Conservation (phyloP, 2,113 vertebrate species). For the Leptosomus discolor region DNA sequence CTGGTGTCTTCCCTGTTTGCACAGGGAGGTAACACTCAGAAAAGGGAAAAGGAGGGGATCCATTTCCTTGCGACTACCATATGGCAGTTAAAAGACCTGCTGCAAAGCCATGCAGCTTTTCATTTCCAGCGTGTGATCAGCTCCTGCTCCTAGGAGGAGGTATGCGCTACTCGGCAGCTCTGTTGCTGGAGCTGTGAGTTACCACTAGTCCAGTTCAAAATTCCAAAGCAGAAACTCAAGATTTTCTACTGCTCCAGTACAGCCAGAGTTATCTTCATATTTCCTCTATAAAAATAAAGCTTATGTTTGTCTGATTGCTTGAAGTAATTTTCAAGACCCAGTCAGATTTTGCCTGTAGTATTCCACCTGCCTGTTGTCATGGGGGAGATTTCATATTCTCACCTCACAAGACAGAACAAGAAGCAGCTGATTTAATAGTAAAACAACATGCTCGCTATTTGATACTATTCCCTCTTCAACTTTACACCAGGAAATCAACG, state of each 20-base stretch:
- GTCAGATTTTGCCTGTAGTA: neutral
- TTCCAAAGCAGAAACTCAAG: neutral
- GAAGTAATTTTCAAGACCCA: neutral
- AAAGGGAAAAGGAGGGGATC: neutral
- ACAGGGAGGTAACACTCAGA: neutral
- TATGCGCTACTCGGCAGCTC: neutral
- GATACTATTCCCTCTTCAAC: neutral
- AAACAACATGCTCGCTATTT: neutral
- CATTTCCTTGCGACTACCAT: neutral
- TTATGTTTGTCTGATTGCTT: neutral
- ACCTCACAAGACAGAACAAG: neutral
- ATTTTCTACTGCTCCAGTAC: neutral
- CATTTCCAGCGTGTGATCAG: fast-evolving
- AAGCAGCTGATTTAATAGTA: neutral
- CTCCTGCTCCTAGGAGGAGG: neutral
- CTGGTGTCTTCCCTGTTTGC: fast-evolving
- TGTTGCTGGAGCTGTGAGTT: neutral
- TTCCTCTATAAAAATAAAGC: neutral
- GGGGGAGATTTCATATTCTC: neutral
- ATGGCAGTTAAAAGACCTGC: neutral
- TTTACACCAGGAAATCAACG: neutral
- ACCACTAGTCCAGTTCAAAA: neutral
- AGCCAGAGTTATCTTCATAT: too few species aligned
- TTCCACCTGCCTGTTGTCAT: neutral
- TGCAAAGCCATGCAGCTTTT: neutral